Base-by-base conservation (phyloP, 2,113 vertebrate species). In the Megalops atlanticus region DNA sequence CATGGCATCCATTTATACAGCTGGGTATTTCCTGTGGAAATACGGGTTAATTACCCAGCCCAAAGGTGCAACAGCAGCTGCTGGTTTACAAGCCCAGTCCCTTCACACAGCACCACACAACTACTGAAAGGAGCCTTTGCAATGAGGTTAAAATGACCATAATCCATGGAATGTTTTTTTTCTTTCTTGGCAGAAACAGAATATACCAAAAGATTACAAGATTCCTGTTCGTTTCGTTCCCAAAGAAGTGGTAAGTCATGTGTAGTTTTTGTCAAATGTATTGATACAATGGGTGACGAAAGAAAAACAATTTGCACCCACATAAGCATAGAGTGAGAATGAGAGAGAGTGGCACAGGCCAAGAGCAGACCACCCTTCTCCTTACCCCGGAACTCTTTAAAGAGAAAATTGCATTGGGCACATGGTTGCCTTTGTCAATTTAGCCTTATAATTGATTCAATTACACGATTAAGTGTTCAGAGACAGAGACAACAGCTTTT, bases 141-240 rank as follows among this genome's bases (percentile, higher is more conserved):
- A 36, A 70, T 31, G 27, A 70, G 1, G 14, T 70, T 0, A 70
- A 15, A 33, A 5, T 6, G 24, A 35, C 27, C 3, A 21, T 58
- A 21, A 70, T 21, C 52, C 31, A 70, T 6, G 4, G 14, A 47
- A 72, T 38, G 15, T 35, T 38, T 38, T 77, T 49, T 39, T 41
- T 24, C 69, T 52, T 77, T 52, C 38, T 52, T 76, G 52, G 18
- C 83, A 90, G 89, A 90, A 85, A 83, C 83, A 87, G 76, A 89
- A 90, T 45, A 88, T 90, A 80, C 89, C 89, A 64, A 83, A 80
- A 40, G 87, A 90, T 78, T 90, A 90, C 83, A 86, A 45, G 76
- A 89, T 90, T 76, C 77, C 83, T 33, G 36, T 90, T 4, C 54
- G 45, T 58, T 86, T 84, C 79, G 84, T 89, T 80, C 80, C 88